Percentiles rank a stretch among this genome's conserved stretches.
Evolutionary conservation across 2,888 invertebrate genomes (phyloP).

Genomic region (Tenthredo amoena): DNA sequence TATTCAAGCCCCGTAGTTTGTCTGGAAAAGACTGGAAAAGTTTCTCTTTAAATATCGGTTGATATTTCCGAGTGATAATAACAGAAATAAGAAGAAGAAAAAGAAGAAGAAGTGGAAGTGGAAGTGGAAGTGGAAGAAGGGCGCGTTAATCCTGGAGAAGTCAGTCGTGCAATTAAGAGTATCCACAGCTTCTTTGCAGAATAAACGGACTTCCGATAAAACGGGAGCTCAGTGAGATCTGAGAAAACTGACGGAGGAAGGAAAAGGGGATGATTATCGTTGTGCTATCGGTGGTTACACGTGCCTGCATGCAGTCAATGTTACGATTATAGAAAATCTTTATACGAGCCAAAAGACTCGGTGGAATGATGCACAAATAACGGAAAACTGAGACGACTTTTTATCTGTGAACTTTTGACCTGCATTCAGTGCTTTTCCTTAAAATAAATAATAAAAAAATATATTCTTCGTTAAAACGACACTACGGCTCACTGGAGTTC

Average conservation of each 20-base stretch:
- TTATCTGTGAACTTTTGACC: constrained; percentile 32
- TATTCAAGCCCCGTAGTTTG: background rate
- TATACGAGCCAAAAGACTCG: background rate
- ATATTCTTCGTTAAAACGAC: constrained; percentile 11
- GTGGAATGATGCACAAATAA: background rate
- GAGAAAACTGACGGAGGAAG: background rate
- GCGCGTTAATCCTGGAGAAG: background rate
- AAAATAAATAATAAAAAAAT: constrained; percentile 4
- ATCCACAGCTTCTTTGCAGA: background rate
- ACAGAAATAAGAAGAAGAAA: background rate
- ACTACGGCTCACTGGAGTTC: background rate
- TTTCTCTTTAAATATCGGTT: background rate
- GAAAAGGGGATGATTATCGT: background rate
- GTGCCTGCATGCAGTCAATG: background rate
- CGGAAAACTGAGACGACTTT: constrained; percentile 9
- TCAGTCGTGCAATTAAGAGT: constrained; percentile 6
- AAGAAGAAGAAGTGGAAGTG: background rate
- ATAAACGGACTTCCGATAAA: background rate
- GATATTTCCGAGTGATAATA: background rate
- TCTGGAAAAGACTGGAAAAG: background rate
- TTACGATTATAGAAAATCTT: constrained; percentile 1
- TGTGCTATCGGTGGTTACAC: background rate
- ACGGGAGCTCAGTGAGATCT: background rate
- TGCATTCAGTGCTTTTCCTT: background rate
- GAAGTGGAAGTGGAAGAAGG: background rate